Base-by-base conservation (phyloP, 2,797 vertebrate species). In the Typhlichthys subterraneus region DNA sequence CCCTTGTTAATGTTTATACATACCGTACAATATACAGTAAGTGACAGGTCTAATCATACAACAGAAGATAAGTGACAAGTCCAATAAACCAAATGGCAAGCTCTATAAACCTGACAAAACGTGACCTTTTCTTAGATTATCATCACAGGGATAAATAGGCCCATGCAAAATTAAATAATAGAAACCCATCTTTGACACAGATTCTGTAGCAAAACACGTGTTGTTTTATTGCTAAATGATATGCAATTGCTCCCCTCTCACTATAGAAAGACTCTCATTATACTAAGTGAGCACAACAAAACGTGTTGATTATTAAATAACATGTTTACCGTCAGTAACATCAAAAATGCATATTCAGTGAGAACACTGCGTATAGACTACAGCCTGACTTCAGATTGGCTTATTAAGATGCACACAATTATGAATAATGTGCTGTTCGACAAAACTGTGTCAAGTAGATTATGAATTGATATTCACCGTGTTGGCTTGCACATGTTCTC, bases 401-500 rank as follows among this genome's bases (percentile, higher is more conserved):
- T 71, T 79, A 90, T 92, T 92, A 92, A 86, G 80, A 73, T 73
- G 74, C 69, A 67, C 75, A 75, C 72, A 85, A 90, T 89, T 78
- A 92, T 90, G 83, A 90, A 91, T 91, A 85, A 90, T 87, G 82
- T 90, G 82, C 85, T 89, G 87, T 92, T 88, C 80, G 83, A 85
- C 70, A 75, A 91, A 93, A 91, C 85, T 90, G 88, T 92, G 88
- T 91, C 89, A 90, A 88, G 78, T 90, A 85, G 78, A 91, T 91
- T 89, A 87, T 79, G 64, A 89, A 92, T 91, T 90, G 84, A 91
- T 91, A 88, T 89, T 90, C 83, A 75, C 76, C 38, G 46, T 76
- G 73, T 77, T 66, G 74, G 64, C 75, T 64, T 62, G 71, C 65
- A 77, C 70, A 75, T 17, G 7, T 38, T 42, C 38, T 42, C 38